Conservation (phyloP, 2,888 invertebrate species). For the Poecilobothrus nobilitatus region DNA sequence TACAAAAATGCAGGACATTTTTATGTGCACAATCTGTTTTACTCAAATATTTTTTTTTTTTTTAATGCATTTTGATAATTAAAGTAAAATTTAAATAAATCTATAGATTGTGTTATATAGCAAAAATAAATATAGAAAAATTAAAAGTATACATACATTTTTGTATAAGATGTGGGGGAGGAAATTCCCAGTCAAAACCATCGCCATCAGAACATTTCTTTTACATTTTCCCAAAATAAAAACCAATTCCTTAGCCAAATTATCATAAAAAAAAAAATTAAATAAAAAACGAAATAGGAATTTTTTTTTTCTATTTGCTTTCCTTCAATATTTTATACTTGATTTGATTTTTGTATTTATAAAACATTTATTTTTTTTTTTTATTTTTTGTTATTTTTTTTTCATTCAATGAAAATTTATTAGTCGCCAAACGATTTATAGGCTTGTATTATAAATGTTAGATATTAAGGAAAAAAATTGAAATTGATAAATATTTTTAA, state of each 20-base stretch:
- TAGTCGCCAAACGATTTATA: slow-evolving; percentile 1
- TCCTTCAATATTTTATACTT: neutral
- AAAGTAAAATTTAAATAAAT: too few relatives aligned
- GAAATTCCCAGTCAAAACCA: neutral
- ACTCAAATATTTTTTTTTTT: too few relatives aligned
- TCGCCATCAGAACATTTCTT: neutral
- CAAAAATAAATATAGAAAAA: too few relatives aligned
- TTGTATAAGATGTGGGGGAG: neutral
- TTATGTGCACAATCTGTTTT: too few relatives aligned
- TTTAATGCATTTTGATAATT: too few relatives aligned
- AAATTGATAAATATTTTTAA: neutral
- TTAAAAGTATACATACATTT: too few relatives aligned
- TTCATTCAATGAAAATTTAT: neutral
- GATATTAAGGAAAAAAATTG: neutral
- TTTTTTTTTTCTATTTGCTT: neutral
- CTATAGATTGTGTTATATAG: too few relatives aligned
- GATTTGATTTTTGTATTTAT: neutral
- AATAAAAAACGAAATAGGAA: neutral
- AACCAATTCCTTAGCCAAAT: neutral
- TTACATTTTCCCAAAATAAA: neutral
- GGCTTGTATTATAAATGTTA: neutral
- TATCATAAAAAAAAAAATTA: too few relatives aligned
- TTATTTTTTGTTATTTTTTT: too few relatives aligned
- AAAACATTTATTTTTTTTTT: neutral
- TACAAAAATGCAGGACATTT: too few relatives aligned